phyloP scores from a whole-genome alignment of 2,113 vertebrate species.

The Gavia stellata region DNA sequence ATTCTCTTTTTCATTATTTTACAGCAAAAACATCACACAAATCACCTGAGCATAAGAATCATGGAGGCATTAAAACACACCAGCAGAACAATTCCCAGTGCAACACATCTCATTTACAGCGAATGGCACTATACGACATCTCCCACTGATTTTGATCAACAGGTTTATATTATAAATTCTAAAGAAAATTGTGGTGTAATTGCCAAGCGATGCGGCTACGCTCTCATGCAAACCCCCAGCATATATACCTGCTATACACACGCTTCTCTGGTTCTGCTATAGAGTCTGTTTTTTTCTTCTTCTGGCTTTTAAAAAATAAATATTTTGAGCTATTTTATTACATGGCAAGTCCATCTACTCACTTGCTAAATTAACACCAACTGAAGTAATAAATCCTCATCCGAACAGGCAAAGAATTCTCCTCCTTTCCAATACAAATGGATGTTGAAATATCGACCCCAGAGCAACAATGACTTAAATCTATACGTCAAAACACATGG shows the following conservation, averaged over 20 bases:
- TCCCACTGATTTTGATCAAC: background rate
- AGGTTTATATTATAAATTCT: background rate
- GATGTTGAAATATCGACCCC: background rate
- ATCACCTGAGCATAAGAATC: background rate
- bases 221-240: background rate
- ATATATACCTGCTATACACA: background rate
- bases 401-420: background rate
- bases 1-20: background rate
- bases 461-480: background rate
- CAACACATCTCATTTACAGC: background rate
- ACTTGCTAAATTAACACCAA: background rate
- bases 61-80: background rate
- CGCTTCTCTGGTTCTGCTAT: background rate
- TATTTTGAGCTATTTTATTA: background rate
- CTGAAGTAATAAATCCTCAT: background rate
- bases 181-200: background rate
- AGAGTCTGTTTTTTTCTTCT: background rate
- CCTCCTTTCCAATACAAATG: background rate
- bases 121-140: background rate
- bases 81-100: background rate
- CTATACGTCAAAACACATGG: background rate
- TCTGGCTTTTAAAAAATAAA: background rate
- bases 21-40: background rate
- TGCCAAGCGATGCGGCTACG: background rate
- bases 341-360: background rate